Percentiles rank a stretch among this genome's conserved stretches.
phyloP scores from a whole-genome alignment of 2,888 invertebrate genomes.

The Thymelicus sylvestris region DNA sequence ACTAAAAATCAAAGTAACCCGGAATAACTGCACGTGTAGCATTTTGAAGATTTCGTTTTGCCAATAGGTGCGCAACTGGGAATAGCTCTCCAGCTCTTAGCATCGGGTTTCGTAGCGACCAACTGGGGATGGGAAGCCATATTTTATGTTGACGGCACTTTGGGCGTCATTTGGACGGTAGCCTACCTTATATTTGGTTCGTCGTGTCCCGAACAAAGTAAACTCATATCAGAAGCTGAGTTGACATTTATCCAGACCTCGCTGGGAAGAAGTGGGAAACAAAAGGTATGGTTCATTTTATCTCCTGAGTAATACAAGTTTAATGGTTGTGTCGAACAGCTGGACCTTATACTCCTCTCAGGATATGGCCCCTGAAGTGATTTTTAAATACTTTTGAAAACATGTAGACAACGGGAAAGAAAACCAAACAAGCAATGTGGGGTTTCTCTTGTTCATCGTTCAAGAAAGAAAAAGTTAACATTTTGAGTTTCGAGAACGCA shows the following conservation, averaged over 20 bases:
- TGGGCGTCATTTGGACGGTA: constrained; percentile 86
- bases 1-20: too few relatives aligned
- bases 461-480: too few relatives aligned
- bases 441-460: too few relatives aligned
- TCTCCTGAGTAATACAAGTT: too few relatives aligned
- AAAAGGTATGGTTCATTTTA: constrained; percentile 57
- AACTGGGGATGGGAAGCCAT: constrained; percentile 90
- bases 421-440: too few relatives aligned
- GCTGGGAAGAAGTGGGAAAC: constrained; percentile 67
- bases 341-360: too few relatives aligned
- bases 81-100: constrained; percentile 89
- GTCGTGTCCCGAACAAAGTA: constrained; percentile 86
- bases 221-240: constrained; percentile 87
- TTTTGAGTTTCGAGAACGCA: too few relatives aligned
- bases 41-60: background rate
- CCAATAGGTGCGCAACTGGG: constrained; percentile 90
- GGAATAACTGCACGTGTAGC: too few relatives aligned
- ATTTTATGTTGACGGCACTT: constrained; percentile 89
- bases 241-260: constrained; percentile 87
- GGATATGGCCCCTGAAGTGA: too few relatives aligned
- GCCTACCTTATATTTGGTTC: constrained; percentile 87
- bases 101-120: constrained; percentile 89
- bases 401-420: too few relatives aligned
- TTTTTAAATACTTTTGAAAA: too few relatives aligned
- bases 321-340: too few relatives aligned